These are phyloP conservation scores for Scelioninae gen. 2 DNA, from an alignment of 2,888 invertebrate genomes.

Conservation along the genomic window DNA sequence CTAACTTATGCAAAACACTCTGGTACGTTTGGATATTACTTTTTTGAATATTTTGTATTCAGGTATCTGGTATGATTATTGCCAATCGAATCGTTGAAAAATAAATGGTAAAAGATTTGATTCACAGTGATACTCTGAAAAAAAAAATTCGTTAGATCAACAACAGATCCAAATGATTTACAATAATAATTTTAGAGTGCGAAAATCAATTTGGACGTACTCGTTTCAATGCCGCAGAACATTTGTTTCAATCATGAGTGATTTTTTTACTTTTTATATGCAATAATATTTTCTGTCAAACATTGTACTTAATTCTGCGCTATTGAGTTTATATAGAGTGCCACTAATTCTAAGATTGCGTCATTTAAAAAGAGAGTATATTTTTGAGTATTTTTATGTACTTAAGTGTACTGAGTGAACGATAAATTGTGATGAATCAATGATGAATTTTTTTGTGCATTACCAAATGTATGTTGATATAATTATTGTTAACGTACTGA, in stretches of 20 bases:
- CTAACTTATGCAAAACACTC: no score
- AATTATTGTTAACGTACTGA: conserved; percentile 23
- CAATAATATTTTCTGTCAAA: background rate
- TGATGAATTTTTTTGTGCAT: no score
- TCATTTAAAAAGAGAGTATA: conserved; percentile 19
- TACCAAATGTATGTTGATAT: conserved; percentile 4
- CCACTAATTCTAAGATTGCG: conserved; percentile 8
- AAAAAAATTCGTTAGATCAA: no score
- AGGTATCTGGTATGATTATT: no score
- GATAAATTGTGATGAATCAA: conserved; percentile 8
- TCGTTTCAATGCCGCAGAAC: background rate
- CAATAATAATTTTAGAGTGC: no score
- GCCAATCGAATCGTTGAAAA: no score
- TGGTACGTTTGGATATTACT: no score
- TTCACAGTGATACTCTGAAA: no score
- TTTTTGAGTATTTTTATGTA: conserved; percentile 26
- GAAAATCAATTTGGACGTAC: background rate
- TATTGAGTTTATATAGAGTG: background rate
- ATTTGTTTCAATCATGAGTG: background rate
- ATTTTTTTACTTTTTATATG: background rate
- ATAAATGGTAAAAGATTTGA: no score
- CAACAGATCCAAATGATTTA: no score
- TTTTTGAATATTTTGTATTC: no score
- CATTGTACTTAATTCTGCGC: conserved; percentile 4
- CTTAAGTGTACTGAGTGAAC: conserved; percentile 13